Base-by-base conservation (phyloP, 2,113 vertebrate species). In the Callospermophilus lateralis region DNA sequence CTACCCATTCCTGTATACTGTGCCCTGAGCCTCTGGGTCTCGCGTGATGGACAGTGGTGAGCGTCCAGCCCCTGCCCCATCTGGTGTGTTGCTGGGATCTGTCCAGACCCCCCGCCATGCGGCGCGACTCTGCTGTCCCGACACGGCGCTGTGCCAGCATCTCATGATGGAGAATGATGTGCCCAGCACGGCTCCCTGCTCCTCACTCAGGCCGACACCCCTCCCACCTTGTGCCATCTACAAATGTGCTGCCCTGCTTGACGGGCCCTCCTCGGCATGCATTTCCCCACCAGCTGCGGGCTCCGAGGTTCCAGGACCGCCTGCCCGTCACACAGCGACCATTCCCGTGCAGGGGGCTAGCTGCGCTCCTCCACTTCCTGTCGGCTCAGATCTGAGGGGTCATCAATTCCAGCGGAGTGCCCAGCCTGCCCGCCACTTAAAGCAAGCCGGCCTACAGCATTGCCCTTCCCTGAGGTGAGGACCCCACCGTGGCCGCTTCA, bases 41-140 rank as follows among this genome's bases (percentile, higher is more conserved):
- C 28, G 6, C 30, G 8, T 97, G 97, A 98, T 83, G 89, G 97
- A 93, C 97, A 93, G 90, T 7, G 74, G 89, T 65, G 85, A 22
- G 39, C 0, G 7, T 34, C 53, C 78, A 8, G 24, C 81, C 86
- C 73, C 70, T 51, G 34, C 53, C 97, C 97, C 97, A 96, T 96
- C 97, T 97, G 97, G 80, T 39, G 42, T 17, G 68, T 74, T 67
- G 85, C 96, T 97, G 97, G 97, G 97, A 63, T 73, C 73, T 42
- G 28, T 92, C 89, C 97, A 96, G 90, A 12, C 53, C 30, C 39
- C 88, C 90, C n/a, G n/a, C 63, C 63, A 39, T 0, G 15, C 24
- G 11, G 88, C 67, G 42, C 87, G 12, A 4, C 42, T 68, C 74
- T 80, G 90, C 55, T 93, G 84, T 96, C 86, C 10, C 6, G 79